Base-by-base conservation (phyloP, 2,113 vertebrate genomes). In the Oncorhynchus clarkii region DNA sequence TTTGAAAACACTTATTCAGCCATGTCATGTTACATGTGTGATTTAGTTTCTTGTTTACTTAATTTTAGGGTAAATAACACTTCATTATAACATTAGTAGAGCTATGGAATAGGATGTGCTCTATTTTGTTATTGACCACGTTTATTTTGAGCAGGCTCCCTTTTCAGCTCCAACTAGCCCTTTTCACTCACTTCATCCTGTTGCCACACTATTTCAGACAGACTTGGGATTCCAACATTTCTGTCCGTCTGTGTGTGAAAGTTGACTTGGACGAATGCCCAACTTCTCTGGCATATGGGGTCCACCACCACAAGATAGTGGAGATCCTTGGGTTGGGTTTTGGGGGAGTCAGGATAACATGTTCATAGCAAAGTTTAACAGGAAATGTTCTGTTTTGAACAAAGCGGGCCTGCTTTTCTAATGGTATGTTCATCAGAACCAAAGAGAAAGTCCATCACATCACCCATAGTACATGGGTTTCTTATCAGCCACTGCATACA, bases 281-380 rank as follows among this genome's bases (percentile, higher is more conserved):
- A 68, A 16, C 67, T 2, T 45, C 27, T 29, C 31, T 39, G 67
- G 51, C 51, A 54, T 18, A 54, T 54, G 16, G 29, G 59, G n/a
- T 22, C 59, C 11, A 62, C 59, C 59, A 62, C 59, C n/a, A 62
- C 39, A 11, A 45, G 39, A 11, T 45, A n/a, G 13, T 16, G 7
- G n/a, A 62, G n/a, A 3, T 62, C n/a, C 59, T 24, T 22, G 9
- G n/a, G 13, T 22, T 62, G 20, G 51, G 16, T 54, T 18, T 18
- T 18, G 18, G 59, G n/a, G 59, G 8, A 62, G 59, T 62, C 71
- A 69, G 49, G 54, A 62, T 84, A 76, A 76, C 9, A 81, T 71
- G 26, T 34, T 71, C 29, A 22, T 79, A 67, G 81, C 3, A 88
- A 89, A 90, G 83, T 84, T 27, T 65, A 57, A 70, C 45, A 71